phyloP scores from a whole-genome alignment of 2,113 vertebrate species.

The Cricetomys ansorgei region DNA sequence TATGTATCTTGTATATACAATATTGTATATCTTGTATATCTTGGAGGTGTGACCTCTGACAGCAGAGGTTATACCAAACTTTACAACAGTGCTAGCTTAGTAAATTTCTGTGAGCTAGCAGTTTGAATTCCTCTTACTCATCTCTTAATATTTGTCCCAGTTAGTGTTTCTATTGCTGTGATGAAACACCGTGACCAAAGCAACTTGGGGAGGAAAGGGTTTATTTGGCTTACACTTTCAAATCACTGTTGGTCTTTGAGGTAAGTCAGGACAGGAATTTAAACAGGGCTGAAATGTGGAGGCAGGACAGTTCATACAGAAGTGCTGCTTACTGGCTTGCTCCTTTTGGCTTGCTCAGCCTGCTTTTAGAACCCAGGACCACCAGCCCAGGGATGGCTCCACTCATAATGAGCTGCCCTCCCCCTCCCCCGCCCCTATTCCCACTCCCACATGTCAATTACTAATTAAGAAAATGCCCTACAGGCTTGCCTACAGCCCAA shows the following conservation, averaged over 20 bases:
- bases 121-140: constrained; percentile 19
- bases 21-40: neutral
- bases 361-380: neutral
- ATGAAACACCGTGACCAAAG: neutral
- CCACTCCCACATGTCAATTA: neutral
- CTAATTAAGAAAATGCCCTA: neutral
- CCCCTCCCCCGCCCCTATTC: no score
- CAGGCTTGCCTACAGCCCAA: neutral
- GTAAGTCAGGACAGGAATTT: neutral
- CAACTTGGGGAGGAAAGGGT: neutral
- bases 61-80: neutral
- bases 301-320: neutral
- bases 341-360: neutral
- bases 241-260: neutral
- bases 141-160: neutral
- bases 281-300: neutral
- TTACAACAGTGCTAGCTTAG: neutral
- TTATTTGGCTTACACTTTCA: neutral
- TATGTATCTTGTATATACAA: neutral
- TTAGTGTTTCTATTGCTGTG: neutral
- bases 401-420: neutral
- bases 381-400: neutral
- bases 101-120: neutral
- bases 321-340: neutral
- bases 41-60: neutral